These are phyloP conservation scores for Apostichopus parvimensis DNA, from an alignment of 35 echinoderm and acorn worm species.

Conservation along the genomic window DNA sequence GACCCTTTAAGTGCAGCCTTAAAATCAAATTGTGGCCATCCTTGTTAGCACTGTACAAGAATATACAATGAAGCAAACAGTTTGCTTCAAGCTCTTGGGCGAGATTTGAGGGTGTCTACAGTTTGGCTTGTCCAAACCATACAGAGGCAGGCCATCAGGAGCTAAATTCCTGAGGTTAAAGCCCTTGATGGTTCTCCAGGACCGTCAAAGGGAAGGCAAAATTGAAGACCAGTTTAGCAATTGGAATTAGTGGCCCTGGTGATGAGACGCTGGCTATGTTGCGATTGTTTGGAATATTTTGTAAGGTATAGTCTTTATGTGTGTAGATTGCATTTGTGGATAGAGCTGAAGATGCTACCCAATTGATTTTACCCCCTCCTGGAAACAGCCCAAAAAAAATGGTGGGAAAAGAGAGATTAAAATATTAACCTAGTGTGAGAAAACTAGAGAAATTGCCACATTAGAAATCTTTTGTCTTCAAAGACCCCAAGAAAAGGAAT, in stretches of 20 bases:
- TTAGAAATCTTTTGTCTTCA: too few relatives aligned
- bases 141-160: not conserved
- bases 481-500: too few relatives aligned
- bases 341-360: too few relatives aligned
- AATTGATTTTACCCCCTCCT: too few relatives aligned
- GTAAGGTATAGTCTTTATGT: conserved; percentile 37
- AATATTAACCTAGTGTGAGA: too few relatives aligned
- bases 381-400: too few relatives aligned
- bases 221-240: conserved; percentile 39
- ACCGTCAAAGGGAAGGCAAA: conserved; percentile 18
- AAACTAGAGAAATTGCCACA: too few relatives aligned
- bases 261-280: conserved; percentile 42
- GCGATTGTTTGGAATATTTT: conserved; percentile 40
- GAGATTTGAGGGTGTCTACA: not conserved
- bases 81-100: not conserved
- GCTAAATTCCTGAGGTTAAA: conserved; percentile 23
- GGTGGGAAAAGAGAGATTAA: too few relatives aligned
- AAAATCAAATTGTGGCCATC: not conserved
- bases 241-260: not conserved
- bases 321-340: conserved; percentile 8
- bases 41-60: not conserved
- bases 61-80: not conserved
- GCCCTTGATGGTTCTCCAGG: conserved; percentile 2
- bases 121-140: not conserved
- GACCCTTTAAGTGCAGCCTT: not conserved